Evolutionary conservation across 2,888 invertebrate species (phyloP).

Genomic region (Exocentrus adspersus): DNA sequence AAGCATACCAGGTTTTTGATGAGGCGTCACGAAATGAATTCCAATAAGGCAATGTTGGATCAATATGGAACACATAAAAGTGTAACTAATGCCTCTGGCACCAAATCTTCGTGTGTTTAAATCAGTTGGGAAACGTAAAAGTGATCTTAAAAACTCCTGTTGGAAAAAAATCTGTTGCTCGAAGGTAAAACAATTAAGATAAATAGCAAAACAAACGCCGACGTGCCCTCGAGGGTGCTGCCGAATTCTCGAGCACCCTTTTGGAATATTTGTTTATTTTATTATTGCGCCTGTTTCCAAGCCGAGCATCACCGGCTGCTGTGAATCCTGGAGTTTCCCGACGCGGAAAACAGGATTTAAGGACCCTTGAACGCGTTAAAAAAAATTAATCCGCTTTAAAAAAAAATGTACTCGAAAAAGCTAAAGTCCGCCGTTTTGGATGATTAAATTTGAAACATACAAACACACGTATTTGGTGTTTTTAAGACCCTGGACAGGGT

Average conservation of each 20-base stretch:
- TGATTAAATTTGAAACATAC: conserved; percentile 1
- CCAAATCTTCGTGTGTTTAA: too few species aligned
- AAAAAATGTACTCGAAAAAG: conserved; percentile 13
- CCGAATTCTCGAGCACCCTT: neutral
- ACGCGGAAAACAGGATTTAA: conserved; percentile 15
- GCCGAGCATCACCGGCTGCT: neutral
- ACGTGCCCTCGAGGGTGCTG: neutral
- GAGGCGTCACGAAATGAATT: neutral
- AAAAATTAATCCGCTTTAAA: conserved; percentile 7
- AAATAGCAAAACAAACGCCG: neutral
- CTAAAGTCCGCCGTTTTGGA: neutral
- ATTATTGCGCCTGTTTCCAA: neutral
- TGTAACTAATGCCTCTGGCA: neutral
- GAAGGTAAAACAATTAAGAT: neutral
- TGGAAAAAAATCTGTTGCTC: neutral
- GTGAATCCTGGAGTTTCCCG: conserved; percentile 1
- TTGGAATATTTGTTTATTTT: conserved; percentile 8
- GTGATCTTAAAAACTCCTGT: too few species aligned
- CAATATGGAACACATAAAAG: neutral
- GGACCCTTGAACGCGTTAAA: conserved; percentile 7
- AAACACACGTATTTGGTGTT: neutral
- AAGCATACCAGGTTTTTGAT: conserved; percentile 6
- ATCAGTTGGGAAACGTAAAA: too few species aligned
- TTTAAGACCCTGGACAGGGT: too few species aligned
- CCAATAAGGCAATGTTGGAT: neutral